Evolutionary conservation across 2,888 invertebrate genomes (phyloP).

Genomic region (Agapetus fuscipes): DNA sequence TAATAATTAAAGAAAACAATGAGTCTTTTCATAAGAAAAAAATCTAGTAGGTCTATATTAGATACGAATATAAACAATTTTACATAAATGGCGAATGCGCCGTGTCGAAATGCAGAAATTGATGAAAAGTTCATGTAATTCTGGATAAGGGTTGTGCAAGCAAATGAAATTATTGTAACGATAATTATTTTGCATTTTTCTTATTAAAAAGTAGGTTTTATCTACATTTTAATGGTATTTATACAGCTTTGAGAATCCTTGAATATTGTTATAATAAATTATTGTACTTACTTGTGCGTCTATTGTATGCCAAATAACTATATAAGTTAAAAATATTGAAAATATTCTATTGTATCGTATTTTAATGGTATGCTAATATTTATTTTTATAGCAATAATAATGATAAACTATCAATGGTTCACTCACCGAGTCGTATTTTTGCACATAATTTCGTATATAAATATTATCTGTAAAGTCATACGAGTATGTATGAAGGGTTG

Average conservation of each 20-base stretch:
- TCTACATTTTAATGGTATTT: no score
- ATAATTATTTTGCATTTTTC: no score
- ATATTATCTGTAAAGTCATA: no score
- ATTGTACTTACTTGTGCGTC: no score
- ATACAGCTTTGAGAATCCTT: no score
- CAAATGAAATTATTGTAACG: no score
- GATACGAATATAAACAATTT: conserved; percentile 21
- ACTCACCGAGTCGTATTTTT: neutral
- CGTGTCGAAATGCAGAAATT: conserved; percentile 17
- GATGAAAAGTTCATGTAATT: no score
- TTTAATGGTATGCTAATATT: neutral
- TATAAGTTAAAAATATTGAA: neutral
- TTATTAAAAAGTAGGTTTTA: no score
- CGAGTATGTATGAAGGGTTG: no score
- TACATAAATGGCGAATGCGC: conserved; percentile 12
- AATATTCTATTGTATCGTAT: neutral
- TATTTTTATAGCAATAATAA: neutral
- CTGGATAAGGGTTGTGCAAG: no score
- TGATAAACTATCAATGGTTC: neutral
- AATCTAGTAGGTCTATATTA: conserved; percentile 23
- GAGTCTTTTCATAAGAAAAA: conserved; percentile 20
- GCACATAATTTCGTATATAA: no score
- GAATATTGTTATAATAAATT: no score
- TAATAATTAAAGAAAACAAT: conserved; percentile 19
- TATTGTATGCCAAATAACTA: neutral